phyloP scores from a whole-genome alignment of 2,888 invertebrate genomes.

The Antheraea yamamai region DNA sequence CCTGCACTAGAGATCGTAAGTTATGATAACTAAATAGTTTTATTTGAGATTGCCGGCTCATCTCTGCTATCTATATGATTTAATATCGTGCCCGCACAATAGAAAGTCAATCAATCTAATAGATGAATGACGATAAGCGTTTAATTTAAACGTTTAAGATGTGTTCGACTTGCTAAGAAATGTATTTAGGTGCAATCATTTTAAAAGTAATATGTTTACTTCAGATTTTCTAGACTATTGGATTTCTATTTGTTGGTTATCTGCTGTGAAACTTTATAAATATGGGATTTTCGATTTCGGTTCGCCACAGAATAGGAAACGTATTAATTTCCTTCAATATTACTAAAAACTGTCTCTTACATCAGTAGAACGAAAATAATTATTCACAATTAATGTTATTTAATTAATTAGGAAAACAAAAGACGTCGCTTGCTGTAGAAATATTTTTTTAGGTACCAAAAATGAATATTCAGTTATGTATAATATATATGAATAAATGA shows the following conservation, averaged over 20 bases:
- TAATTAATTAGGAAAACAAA: too few relatives aligned
- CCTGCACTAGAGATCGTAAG: constrained; percentile 53
- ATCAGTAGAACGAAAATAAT: background rate
- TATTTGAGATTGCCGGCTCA: constrained; percentile 63
- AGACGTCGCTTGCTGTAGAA: too few relatives aligned
- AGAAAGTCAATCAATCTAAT: constrained; percentile 74
- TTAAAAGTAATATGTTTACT: background rate
- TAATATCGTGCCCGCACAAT: constrained; percentile 67
- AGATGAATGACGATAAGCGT: constrained; percentile 48
- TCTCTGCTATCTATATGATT: constrained; percentile 61
- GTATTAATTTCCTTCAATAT: background rate
- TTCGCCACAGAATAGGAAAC: too few relatives aligned
- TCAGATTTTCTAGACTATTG: background rate
- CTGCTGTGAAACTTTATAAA: background rate
- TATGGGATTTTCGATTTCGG: background rate
- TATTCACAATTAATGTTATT: too few relatives aligned
- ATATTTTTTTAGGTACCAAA: too few relatives aligned
- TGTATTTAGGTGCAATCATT: background rate
- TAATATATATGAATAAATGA: too few relatives aligned
- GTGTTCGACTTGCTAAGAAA: constrained; percentile 21
- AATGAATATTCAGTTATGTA: too few relatives aligned
- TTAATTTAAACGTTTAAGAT: constrained; percentile 31
- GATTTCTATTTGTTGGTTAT: background rate
- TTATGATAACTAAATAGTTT: constrained; percentile 71
- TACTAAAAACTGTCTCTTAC: background rate